Evolutionary conservation across 2,888 invertebrate genomes (phyloP).

Genomic region (Melanotus villosus): DNA sequence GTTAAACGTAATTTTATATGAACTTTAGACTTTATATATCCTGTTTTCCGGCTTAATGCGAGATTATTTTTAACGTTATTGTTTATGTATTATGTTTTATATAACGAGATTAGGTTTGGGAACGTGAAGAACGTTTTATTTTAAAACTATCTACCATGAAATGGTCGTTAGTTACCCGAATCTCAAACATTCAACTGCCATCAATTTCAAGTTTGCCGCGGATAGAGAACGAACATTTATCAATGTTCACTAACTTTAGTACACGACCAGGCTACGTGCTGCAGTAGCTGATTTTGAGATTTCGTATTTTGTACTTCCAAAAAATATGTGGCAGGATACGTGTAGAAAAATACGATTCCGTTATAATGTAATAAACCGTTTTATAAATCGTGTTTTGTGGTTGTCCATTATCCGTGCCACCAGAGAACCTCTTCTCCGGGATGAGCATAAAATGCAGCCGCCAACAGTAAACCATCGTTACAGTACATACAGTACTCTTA

Average conservation of each 20-base stretch:
- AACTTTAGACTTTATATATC: neutral
- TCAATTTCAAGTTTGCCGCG: slow-evolving; percentile 48
- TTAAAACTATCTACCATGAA: slow-evolving; percentile 46
- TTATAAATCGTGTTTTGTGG: slow-evolving; percentile 1
- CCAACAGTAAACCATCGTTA: slow-evolving; percentile 3
- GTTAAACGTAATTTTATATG: slow-evolving; percentile 3
- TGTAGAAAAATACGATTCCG: slow-evolving; percentile 22
- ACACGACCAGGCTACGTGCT: slow-evolving; percentile 42
- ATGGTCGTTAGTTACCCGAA: slow-evolving; percentile 46
- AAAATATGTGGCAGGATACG: slow-evolving; percentile 25
- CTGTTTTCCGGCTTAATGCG: neutral
- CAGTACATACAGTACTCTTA: neutral
- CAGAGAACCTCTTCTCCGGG: neutral
- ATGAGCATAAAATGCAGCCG: neutral
- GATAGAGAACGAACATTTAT: slow-evolving; percentile 48
- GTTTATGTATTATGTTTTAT: neutral
- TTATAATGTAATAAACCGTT: slow-evolving; percentile 27
- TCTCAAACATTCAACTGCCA: slow-evolving; percentile 48
- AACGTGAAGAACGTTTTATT: slow-evolving; percentile 26
- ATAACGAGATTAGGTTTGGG: slow-evolving; percentile 29
- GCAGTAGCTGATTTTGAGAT: slow-evolving; percentile 43
- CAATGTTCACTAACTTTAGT: slow-evolving; percentile 44
- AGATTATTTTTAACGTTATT: neutral
- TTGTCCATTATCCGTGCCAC: neutral
- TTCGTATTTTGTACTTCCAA: slow-evolving; percentile 43